phyloP scores from a whole-genome alignment of 1,140 invertebrate species.

The Heliconius himera region DNA sequence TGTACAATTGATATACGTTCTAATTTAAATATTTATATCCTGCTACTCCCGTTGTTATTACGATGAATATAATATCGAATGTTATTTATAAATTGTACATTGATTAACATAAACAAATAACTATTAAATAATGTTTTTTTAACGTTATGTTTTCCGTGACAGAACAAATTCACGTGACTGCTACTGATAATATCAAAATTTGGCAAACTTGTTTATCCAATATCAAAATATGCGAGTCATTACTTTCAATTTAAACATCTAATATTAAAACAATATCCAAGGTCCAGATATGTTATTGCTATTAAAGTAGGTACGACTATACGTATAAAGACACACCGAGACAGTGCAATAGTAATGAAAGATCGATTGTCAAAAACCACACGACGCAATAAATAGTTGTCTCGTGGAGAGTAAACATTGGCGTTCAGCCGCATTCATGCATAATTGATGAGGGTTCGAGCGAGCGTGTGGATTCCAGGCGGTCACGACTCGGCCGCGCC shows the following conservation, averaged over 20 bases:
- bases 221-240: background rate
- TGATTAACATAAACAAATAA: background rate
- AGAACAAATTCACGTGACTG: background rate
- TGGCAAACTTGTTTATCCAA: background rate
- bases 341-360: constrained; percentile 28
- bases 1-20: background rate
- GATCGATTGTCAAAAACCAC: constrained; percentile 74
- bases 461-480: constrained; percentile 74
- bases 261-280: background rate
- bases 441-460: constrained; percentile 78
- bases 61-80: background rate
- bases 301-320: background rate
- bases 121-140: background rate
- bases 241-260: background rate
- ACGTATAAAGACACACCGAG: background rate
- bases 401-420: constrained; percentile 79
- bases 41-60: background rate
- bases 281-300: background rate
- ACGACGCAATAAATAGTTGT: constrained; percentile 79
- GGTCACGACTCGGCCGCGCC: constrained; percentile 67
- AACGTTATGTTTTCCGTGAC: background rate
- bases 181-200: background rate
- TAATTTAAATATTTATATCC: constrained; percentile 5
- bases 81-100: background rate
- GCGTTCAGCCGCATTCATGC: constrained; percentile 77